Evolutionary conservation across 2,888 invertebrate genomes (phyloP).

Genomic region (Volucella inanis): DNA sequence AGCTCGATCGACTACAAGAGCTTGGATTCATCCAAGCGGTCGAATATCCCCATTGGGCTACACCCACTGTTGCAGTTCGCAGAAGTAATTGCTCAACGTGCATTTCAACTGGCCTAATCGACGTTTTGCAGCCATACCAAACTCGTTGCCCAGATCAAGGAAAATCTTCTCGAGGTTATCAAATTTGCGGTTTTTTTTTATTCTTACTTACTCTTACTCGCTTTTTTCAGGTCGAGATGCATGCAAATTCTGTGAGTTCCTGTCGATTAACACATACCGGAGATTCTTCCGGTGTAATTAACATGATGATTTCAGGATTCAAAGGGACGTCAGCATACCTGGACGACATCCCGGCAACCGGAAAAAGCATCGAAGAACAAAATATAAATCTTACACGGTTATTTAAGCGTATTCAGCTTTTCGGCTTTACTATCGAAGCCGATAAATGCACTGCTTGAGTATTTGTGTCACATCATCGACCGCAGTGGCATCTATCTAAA

Average conservation of each 20-base stretch:
- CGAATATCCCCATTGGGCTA: slow-evolving; percentile 73
- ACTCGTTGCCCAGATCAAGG: slow-evolving; percentile 68
- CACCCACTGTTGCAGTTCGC: slow-evolving; percentile 67
- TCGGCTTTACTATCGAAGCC: slow-evolving; percentile 49
- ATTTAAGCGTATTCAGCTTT: slow-evolving; percentile 44
- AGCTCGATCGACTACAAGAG: slow-evolving; percentile 58
- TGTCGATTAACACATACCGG: slow-evolving; percentile 58
- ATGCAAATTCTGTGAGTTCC: no score
- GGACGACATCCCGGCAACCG: slow-evolving; percentile 68
- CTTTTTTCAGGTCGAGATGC: slow-evolving; percentile 69
- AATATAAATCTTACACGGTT: slow-evolving; percentile 27
- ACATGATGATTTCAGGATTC: slow-evolving; percentile 58
- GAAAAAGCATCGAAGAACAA: slow-evolving; percentile 56
- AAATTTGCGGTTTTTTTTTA: slow-evolving; percentile 39
- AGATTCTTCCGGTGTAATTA: no score
- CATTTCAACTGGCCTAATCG: slow-evolving; percentile 67
- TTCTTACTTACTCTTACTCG: no score
- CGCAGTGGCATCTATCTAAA: slow-evolving; percentile 40
- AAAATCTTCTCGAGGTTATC: slow-evolving; percentile 65
- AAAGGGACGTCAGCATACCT: slow-evolving; percentile 46
- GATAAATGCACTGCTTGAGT: slow-evolving; percentile 63
- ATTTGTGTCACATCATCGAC: slow-evolving; percentile 60
- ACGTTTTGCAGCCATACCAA: slow-evolving; percentile 59
- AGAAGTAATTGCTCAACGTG: slow-evolving; percentile 60
- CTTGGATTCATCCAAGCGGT: slow-evolving; percentile 67